phyloP scores from a whole-genome alignment of 2,113 vertebrate genomes.

The Pachyramphus minor region DNA sequence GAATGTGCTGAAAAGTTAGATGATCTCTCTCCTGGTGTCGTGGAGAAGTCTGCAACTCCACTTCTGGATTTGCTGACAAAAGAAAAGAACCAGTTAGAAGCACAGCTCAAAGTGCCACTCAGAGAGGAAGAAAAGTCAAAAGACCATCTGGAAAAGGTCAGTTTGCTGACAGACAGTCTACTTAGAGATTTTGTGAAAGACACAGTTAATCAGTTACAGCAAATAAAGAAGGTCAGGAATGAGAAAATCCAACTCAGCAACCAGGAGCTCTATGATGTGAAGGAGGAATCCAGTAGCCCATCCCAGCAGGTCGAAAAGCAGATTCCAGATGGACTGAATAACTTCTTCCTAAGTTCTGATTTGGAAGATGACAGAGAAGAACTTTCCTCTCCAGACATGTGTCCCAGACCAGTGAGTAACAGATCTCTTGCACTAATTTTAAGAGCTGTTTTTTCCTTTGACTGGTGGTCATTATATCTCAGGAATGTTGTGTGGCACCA shows the following conservation, averaged over 20 bases:
- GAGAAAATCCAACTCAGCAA: slow-evolving; percentile 86
- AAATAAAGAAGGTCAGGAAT: slow-evolving; percentile 83
- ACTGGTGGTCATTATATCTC: background rate
- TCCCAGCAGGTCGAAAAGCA: slow-evolving; percentile 46
- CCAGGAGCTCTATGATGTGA: slow-evolving; percentile 59
- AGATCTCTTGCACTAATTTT: background rate
- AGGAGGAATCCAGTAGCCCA: slow-evolving; percentile 6
- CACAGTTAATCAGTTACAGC: slow-evolving; percentile 80
- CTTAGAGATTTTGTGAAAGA: slow-evolving; percentile 84
- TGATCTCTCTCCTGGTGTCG: slow-evolving; percentile 10
- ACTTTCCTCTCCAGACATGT: slow-evolving; percentile 89
- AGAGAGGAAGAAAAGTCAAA: slow-evolving; percentile 55
- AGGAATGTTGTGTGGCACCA: background rate
- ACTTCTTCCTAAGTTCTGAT: slow-evolving; percentile 71
- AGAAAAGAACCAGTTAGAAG: slow-evolving; percentile 75
- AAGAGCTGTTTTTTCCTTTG: background rate
- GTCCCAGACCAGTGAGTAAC: slow-evolving; percentile 85
- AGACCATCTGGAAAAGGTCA: slow-evolving; percentile 69
- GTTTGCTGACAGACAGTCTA: slow-evolving; percentile 81
- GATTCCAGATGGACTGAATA: slow-evolving; percentile 66
- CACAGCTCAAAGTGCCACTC: slow-evolving; percentile 63
- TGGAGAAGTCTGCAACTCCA: slow-evolving; percentile 69
- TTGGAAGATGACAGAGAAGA: slow-evolving; percentile 85
- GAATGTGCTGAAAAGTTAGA: slow-evolving; percentile 64
- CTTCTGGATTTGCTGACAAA: slow-evolving; percentile 78